phyloP scores from a whole-genome alignment of 2,888 invertebrate species.

The Lasius platythorax region DNA sequence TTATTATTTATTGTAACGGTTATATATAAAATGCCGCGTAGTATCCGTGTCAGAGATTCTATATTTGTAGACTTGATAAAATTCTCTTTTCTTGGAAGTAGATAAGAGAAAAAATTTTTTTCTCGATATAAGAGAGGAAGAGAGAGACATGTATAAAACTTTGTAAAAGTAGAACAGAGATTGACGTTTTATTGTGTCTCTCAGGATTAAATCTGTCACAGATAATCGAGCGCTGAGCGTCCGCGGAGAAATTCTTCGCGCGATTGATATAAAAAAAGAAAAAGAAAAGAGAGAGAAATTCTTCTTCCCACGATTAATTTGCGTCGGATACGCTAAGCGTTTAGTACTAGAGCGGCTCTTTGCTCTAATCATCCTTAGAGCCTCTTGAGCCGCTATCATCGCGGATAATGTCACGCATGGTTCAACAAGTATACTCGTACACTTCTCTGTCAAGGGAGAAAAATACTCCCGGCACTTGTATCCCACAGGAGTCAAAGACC shows the following conservation, averaged over 20 bases:
- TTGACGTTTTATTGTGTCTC: not conserved
- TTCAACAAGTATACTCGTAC: constrained; percentile 68
- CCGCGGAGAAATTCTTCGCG: not conserved
- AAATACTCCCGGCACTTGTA: constrained; percentile 60
- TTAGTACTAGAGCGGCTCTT: constrained; percentile 57
- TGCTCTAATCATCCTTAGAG: constrained; percentile 65
- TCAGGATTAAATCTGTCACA: not conserved
- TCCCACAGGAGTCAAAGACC: constrained; percentile 76
- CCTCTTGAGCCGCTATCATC: constrained; percentile 76
- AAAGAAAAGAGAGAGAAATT: not conserved
- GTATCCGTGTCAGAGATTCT: not conserved
- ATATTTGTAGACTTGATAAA: not conserved
- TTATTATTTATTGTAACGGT: constrained; percentile 6
- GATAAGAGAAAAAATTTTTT: not conserved
- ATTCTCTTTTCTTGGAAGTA: not conserved
- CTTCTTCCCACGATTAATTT: constrained; percentile 69
- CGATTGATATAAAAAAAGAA: constrained; percentile 4
- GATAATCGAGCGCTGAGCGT: not conserved
- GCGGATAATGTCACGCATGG: constrained; percentile 72
- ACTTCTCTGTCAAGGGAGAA: constrained; percentile 64
- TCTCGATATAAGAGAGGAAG: not conserved
- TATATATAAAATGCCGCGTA: not conserved
- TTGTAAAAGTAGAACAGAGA: not conserved
- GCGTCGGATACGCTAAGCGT: constrained; percentile 9
- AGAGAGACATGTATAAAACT: not conserved